Evolutionary conservation across 2,797 vertebrate genomes (phyloP), one percentile per base, ranked within the genome.

Genomic region (Hyperoplus immaculatus): DNA sequence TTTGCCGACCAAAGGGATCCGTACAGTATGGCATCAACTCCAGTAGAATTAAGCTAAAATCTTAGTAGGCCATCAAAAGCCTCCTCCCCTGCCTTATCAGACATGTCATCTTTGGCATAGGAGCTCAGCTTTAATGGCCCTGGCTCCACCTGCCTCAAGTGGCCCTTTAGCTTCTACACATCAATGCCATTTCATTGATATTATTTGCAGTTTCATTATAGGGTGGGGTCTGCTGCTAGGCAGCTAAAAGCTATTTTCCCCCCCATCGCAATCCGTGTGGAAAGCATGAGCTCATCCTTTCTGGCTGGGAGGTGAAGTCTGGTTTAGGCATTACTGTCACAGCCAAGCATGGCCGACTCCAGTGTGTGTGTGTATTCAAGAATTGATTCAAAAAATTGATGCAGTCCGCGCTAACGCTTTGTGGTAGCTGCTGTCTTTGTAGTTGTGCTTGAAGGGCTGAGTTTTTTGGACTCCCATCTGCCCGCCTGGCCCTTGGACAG

Each of bases 191-290:
- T 87, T 91, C 38, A 82, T 72, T 78, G 68, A 84, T 87, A 87
- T 84, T 88, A 88, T 90, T 88, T 86, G 88, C 88, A 53, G 88
- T 86, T 93, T 91, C 55, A 83, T 80, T 88, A 69, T 89, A 87
- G 95, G 95, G 95, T 95, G 95, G 94, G 95, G 95, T 95, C 94
- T 89, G 72, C 80, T 81, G 90, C 91, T 82, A 85, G 87, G 77
- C 87, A 74, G 89, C 89, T 88, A 68, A 91, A 77, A 83, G 88
- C 89, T 64, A 2, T 29, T 29, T 73, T 84, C 66, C 88, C 72
- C 74, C 72, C 61, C 50, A 11, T 81, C 12, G 43, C 89, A 88
- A 86, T 88, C 90, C 77, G 45, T 67, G 87, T 92, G 90, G 90
- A 94, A 93, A 92, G 82, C 93, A 92, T 93, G 91, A 93, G 89